A percentile compares a stretch with the other conserved stretches of the same genome.
These are phyloP conservation scores for Teleogryllus oceanicus DNA, from an alignment of 2,888 invertebrate species.

Conservation along the genomic window DNA sequence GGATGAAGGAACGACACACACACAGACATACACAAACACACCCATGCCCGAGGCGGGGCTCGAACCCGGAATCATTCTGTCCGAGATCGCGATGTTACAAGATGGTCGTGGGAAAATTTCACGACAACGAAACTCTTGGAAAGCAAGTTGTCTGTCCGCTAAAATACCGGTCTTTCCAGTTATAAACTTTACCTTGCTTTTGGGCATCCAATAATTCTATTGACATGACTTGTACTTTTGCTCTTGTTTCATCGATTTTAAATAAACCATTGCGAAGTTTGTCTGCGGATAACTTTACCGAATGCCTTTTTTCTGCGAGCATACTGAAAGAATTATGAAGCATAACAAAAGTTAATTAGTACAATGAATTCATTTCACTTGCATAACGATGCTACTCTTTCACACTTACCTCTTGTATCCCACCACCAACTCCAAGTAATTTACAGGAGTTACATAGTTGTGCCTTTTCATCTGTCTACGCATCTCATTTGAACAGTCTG, in stretches of 20 bases:
- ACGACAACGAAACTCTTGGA: no score
- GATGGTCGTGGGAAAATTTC: no score
- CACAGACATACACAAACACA: no score
- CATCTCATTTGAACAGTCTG: conserved; percentile 69
- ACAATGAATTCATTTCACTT: no score
- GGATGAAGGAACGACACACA: no score
- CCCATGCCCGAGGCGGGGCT: no score
- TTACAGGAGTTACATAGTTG: conserved; percentile 86
- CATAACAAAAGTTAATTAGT: no score
- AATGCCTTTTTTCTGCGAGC: conserved; percentile 65
- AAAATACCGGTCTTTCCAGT: no score
- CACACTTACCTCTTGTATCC: conserved; percentile 73
- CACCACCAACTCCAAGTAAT: conserved; percentile 78
- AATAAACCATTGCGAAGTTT: conserved; percentile 77
- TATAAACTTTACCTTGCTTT: conserved; percentile 46
- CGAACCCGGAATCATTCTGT: no score
- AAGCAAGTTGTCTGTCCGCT: no score
- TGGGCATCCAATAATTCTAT: conserved; percentile 75
- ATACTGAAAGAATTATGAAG: conserved; percentile 52
- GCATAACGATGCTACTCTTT: no score
- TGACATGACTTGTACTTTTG: conserved; percentile 78
- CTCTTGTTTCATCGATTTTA: conserved; percentile 82
- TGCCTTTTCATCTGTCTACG: conserved; percentile 70
- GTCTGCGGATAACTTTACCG: conserved; percentile 69
- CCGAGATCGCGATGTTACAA: no score